Conservation (phyloP, 2,797 vertebrate species). For the Arctocebus calabarensis region DNA sequence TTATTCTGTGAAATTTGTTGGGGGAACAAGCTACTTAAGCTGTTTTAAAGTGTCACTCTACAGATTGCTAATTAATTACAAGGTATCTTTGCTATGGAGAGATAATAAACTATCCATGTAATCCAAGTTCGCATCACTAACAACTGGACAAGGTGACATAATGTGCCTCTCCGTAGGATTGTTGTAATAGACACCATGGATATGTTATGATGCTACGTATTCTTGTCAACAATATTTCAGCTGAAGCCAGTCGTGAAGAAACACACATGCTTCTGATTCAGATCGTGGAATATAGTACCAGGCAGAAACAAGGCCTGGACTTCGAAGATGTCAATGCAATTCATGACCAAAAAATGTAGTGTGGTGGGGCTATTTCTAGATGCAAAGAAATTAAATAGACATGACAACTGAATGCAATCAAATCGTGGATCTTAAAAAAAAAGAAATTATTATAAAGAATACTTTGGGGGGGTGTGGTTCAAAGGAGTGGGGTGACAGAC, state of each 20-base stretch:
- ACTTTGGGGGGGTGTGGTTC: not conserved
- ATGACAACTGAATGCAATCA: not conserved
- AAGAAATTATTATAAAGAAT: not conserved
- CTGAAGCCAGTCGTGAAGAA: not conserved
- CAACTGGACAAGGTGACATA: not conserved
- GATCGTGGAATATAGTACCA: not conserved
- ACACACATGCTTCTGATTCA: not conserved
- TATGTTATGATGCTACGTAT: not conserved
- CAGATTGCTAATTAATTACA: not conserved
- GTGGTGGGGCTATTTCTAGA: not conserved
- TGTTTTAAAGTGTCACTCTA: not conserved
- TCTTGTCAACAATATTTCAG: slow-evolving; percentile 4
- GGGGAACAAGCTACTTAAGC: not conserved
- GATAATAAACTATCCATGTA: not conserved
- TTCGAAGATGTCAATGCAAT: not conserved
- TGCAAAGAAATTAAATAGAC: not conserved
- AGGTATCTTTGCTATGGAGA: not conserved
- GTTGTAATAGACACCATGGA: not conserved
- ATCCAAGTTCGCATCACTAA: not conserved
- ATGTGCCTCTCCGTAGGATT: not conserved
- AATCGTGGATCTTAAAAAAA: not conserved
- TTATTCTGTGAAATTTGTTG: not conserved
- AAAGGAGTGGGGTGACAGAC: too few species aligned
- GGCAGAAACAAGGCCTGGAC: not conserved
- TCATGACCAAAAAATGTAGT: not conserved